Evolutionary conservation across 2,797 vertebrate genomes (phyloP), one percentile per base, ranked within the genome.

Genomic region (Oryzias dopingdopingensis): DNA sequence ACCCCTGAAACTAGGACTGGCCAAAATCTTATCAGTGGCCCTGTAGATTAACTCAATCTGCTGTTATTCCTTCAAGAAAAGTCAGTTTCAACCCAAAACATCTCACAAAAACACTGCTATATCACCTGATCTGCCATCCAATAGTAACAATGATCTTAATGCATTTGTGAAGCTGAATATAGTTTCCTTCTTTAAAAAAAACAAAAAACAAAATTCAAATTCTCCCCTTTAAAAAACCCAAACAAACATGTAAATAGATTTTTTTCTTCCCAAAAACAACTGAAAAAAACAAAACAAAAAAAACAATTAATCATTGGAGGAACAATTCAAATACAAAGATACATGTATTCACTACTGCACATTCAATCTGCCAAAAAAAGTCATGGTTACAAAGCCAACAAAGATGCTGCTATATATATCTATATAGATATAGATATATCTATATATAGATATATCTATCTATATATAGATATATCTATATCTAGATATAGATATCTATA

Each of bases 281-380:
- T 22, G 18, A 29, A 29, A 29, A 29, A 29, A 29, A 29, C 6
- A 6, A 26, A 79, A 18, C 18, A 93, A 32, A 12, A 8, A 8
- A 32, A 32, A 7, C 32, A 13, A 92, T 94, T 92, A 94, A 91
- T 92, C 92, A 91, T 92, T 91, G 90, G 93, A 96, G 94, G 91
- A 94, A 96, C 89, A 91, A 92, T 93, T 95, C 92, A 95, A 93
- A 95, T 94, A 97, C 92, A 94, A 91, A 94, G 93, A 94, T 96
- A 96, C 93, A 95, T 94, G 94, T 91, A 90, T 91, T 92, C 93
- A 93, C 94, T 92, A 95, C 91, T 82, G 90, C 94, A 97, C 95
- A 96, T 96, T 96, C 95, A 95, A 91, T 94, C 93, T 93, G 94
- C 93, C 93, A 92, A 92, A 92, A 92, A 84, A 94, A 90, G 87